Base-by-base conservation (phyloP, 1,140 invertebrate genomes). In the Thaumatotibia leucotreta region DNA sequence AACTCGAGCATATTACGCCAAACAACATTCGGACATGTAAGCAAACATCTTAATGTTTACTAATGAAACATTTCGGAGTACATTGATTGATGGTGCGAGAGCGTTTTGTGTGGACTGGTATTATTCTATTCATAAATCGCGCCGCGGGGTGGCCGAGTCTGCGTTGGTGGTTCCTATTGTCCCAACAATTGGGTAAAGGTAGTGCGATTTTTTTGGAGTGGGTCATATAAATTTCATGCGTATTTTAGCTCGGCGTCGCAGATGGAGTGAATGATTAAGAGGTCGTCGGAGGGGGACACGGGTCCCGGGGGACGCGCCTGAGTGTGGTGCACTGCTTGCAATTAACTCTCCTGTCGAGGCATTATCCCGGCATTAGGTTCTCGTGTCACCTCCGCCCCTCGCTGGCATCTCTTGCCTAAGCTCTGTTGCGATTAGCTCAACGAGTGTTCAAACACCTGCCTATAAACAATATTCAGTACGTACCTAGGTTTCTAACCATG, bases 1-100 rank as follows among this genome's bases (percentile, higher is more conserved):
- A 89, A 89, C 77, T 67, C 71, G 69, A 64, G 65, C 76, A 68
- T 73, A 80, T 80, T 73, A 76, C 65, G 68, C 64, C 69, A 70
- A 73, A 82, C 80, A 87, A 80, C 80, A 86, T 76, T 80, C 74
- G 79, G 77, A 84, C 83, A 85, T 86, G 83, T 88, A 88, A 87
- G 88, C 86, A 90, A 89, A 90, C 86, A 90, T 90, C 88, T 90
- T 88, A 90, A 90, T 90, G 86, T 88, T 87, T 87, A 88, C 88
- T 88, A 88, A 90, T 90, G 84, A 85, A 88, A 88, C 83, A 83
- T 89, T 83, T 84, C 79, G 77, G 78, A 73, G 74, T 82, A 86
- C 83, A 83, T 82, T 88, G 87, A 90, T 90, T 87, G 87, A 90
- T 90, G 87, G 79, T 65, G 61, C 65, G 74, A 67, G 74, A 76